Conservation (phyloP, 1,140 invertebrate species). For the Branchinecta lindahli region DNA sequence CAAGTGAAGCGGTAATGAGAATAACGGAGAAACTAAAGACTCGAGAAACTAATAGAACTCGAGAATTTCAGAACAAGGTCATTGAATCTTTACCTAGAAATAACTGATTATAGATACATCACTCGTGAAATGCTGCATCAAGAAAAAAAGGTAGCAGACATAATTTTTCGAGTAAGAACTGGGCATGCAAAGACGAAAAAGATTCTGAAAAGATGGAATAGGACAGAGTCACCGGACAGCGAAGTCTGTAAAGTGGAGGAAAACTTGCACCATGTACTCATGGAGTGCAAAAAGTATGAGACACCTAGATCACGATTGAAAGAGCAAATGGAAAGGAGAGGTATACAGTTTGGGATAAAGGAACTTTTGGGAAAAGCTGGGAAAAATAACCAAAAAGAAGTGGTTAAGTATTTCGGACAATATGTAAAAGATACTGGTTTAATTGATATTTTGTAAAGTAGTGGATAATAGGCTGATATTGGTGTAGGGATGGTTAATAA, state of each 20-base stretch:
- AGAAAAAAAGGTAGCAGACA: constrained; percentile 8
- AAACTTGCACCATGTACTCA: too few relatives aligned
- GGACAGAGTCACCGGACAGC: too few relatives aligned
- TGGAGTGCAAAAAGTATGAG: too few relatives aligned
- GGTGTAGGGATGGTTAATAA: background rate
- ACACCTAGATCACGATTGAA: constrained; percentile 8
- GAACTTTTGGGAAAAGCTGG: constrained; percentile 1
- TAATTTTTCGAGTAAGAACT: background rate
- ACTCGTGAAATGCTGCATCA: background rate
- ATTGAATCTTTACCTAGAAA: constrained; percentile 5
- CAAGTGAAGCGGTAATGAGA: background rate
- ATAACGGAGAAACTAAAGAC: constrained; percentile 3
- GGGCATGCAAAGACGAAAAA: too few relatives aligned
- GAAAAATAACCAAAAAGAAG: constrained; percentile 6
- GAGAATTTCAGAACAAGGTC: background rate
- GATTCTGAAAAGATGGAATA: too few relatives aligned
- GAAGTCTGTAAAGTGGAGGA: too few relatives aligned
- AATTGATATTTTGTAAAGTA: constrained; percentile 6
- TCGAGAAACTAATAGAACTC: background rate
- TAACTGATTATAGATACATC: background rate
- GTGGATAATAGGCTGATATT: too few relatives aligned
- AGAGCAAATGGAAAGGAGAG: constrained; percentile 4
- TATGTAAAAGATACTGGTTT: too few relatives aligned
- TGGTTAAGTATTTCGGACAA: constrained; percentile 4
- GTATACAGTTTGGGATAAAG: constrained; percentile 5